A percentile compares a stretch with the other conserved stretches of the same genome.
These are phyloP conservation scores for Mixornis gularis DNA, from an alignment of 2,113 vertebrate species.

Conservation along the genomic window DNA sequence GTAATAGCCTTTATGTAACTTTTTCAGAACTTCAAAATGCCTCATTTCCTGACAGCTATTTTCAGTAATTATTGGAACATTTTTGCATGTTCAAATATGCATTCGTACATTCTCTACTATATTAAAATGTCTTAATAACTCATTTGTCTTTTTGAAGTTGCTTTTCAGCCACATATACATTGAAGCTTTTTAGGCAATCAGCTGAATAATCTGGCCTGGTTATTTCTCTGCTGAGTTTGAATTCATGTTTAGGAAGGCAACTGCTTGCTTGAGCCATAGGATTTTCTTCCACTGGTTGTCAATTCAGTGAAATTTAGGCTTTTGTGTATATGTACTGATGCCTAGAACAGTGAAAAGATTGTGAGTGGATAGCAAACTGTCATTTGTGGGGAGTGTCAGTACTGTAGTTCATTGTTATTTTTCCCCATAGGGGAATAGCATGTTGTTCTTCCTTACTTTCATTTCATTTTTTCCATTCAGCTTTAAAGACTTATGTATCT, in stretches of 20 bases:
- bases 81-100: conserved; percentile 26
- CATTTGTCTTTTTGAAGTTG: conserved; percentile 25
- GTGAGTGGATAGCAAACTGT: background rate
- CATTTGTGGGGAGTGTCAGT: background rate
- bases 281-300: background rate
- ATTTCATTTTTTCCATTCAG: background rate
- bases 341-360: background rate
- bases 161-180: background rate
- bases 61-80: conserved; percentile 60
- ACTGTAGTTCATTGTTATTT: background rate
- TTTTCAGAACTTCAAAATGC: conserved; percentile 64
- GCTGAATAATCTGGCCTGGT: background rate
- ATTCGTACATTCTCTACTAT: conserved; percentile 45
- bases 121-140: conserved; percentile 36
- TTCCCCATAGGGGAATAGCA: background rate
- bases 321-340: background rate
- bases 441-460: background rate
- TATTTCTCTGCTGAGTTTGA: background rate
- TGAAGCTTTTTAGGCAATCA: conserved; percentile 12
- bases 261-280: background rate
- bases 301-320: background rate
- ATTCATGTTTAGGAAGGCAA: background rate
- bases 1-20: conserved; percentile 63
- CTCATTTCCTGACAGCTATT: conserved; percentile 69
- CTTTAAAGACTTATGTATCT: background rate